phyloP scores from a whole-genome alignment of 2,888 invertebrate species.

The Deroplatys truncata region DNA sequence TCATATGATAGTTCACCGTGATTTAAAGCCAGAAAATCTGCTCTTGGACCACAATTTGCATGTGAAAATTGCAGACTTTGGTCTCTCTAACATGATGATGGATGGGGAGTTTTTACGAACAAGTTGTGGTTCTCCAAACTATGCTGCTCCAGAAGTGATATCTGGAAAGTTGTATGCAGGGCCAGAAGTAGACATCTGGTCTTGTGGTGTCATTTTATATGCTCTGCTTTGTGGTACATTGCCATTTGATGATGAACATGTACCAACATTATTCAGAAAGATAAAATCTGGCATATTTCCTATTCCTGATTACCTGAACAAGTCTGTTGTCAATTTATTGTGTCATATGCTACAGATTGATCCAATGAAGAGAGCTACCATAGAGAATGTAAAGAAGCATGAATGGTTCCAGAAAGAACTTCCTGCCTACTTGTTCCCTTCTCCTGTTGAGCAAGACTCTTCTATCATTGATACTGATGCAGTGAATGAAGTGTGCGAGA shows the following conservation, averaged over 20 bases:
- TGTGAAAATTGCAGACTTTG: slow-evolving; percentile 93
- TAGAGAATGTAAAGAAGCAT: slow-evolving; percentile 97
- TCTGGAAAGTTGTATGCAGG: slow-evolving; percentile 99
- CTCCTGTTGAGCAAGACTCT: slow-evolving; percentile 94
- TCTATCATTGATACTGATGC: slow-evolving; percentile 97
- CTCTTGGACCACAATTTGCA: slow-evolving; percentile 92
- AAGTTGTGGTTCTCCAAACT: slow-evolving; percentile 98
- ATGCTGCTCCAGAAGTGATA: slow-evolving; percentile 98
- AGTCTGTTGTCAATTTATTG: slow-evolving; percentile 86
- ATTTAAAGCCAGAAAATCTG: slow-evolving; percentile 96
- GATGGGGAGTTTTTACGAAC: slow-evolving; percentile 98
- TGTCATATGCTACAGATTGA: slow-evolving; percentile 97
- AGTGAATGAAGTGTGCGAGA: slow-evolving; percentile 82
- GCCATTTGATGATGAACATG: slow-evolving; percentile 99
- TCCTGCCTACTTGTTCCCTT: slow-evolving; percentile 96
- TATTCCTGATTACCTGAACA: slow-evolving; percentile 96
- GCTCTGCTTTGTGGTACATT: slow-evolving; percentile 95
- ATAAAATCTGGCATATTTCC: slow-evolving; percentile 99
- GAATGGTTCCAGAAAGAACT: slow-evolving; percentile 99
- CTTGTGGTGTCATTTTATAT: slow-evolving; percentile 97
- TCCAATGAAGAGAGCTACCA: slow-evolving; percentile 93
- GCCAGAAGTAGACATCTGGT: slow-evolving; percentile 99
- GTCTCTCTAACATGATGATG: slow-evolving; percentile 99
- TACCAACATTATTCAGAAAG: slow-evolving; percentile 96
- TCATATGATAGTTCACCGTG: slow-evolving; percentile 99